Percentiles rank a stretch among this genome's conserved stretches.
Conservation (phyloP, 2,888 invertebrate species). For the Mechanitis messenoides region DNA sequence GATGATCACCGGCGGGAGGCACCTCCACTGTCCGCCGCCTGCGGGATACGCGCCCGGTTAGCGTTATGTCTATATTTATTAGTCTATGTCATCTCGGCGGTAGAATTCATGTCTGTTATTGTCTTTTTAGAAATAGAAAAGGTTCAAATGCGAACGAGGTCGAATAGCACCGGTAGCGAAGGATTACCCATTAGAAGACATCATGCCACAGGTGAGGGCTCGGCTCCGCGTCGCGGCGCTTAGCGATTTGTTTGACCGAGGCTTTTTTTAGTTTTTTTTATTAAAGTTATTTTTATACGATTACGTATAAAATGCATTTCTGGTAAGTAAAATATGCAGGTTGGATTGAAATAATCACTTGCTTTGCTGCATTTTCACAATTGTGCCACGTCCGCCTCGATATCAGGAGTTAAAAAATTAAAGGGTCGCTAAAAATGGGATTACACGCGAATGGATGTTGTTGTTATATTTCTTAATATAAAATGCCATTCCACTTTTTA, state of each 20-base stretch:
- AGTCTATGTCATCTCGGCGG: neutral
- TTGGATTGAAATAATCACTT: constrained; percentile 17
- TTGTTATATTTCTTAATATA: constrained; percentile 8
- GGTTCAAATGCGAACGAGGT: constrained; percentile 75
- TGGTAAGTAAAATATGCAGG: constrained; percentile 22
- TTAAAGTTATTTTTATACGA: neutral
- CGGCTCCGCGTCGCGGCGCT: neutral
- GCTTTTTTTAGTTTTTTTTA: neutral
- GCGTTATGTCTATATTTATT: constrained; percentile 13
- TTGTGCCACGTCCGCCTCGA: constrained; percentile 10
- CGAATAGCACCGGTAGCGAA: constrained; percentile 76
- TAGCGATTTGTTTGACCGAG: neutral
- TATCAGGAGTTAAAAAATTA: constrained; percentile 8
- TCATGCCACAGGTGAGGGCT: constrained; percentile 70
- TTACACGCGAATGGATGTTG: constrained; percentile 26
- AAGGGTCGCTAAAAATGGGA: constrained; percentile 20
- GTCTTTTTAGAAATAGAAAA: constrained; percentile 65
- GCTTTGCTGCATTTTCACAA: constrained; percentile 35
- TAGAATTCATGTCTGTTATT: constrained; percentile 25
- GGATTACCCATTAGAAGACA: constrained; percentile 76
- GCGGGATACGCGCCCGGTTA: constrained; percentile 75
- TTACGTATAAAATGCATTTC: constrained; percentile 3
- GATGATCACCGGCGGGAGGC: constrained; percentile 86
- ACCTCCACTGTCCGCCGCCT: constrained; percentile 87
- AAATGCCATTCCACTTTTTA: neutral